Conservation (phyloP, 1,140 invertebrate species). For the Sycobia sp. region DNA sequence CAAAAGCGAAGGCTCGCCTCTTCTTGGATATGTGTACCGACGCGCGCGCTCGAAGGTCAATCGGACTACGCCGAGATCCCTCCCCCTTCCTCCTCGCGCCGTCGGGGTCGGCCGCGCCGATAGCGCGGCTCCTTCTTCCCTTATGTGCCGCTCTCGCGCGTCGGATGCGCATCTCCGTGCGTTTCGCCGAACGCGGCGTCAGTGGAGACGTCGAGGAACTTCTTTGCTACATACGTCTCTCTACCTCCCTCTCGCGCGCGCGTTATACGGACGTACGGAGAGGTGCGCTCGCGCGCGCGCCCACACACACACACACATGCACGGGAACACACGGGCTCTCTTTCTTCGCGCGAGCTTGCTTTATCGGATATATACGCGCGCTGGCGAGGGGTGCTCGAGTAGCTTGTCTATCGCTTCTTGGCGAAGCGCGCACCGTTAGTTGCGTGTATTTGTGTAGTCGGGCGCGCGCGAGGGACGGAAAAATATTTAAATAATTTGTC, state of each 20-base stretch:
- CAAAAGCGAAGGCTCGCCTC: neutral
- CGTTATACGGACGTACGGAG: too few species aligned
- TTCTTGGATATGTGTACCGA: neutral
- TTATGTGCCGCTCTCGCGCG: too few species aligned
- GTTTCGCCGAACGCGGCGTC: neutral
- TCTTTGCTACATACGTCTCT: neutral
- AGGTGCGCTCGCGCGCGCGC: too few species aligned
- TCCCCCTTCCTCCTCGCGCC: too few species aligned
- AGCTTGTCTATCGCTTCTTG: conserved; percentile 11
- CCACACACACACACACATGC: too few species aligned
- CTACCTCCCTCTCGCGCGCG: neutral
- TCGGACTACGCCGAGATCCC: too few species aligned
- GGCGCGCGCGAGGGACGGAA: neutral
- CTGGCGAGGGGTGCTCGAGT: neutral
- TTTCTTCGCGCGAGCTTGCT: neutral
- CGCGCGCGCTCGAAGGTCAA: conserved; percentile 3
- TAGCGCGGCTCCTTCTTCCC: conserved; percentile 3
- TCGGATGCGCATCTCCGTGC: conserved; percentile 6
- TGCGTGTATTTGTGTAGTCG: too few species aligned
- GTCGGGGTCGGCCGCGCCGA: conserved; percentile 18
- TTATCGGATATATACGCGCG: neutral
- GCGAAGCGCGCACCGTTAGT: conserved; percentile 7
- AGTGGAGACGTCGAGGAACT: conserved; percentile 1
- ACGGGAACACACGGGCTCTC: too few species aligned
- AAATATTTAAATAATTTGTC: conserved; percentile 20